phyloP scores from a whole-genome alignment of 2,113 vertebrate species.

The Pteropus alecto region DNA sequence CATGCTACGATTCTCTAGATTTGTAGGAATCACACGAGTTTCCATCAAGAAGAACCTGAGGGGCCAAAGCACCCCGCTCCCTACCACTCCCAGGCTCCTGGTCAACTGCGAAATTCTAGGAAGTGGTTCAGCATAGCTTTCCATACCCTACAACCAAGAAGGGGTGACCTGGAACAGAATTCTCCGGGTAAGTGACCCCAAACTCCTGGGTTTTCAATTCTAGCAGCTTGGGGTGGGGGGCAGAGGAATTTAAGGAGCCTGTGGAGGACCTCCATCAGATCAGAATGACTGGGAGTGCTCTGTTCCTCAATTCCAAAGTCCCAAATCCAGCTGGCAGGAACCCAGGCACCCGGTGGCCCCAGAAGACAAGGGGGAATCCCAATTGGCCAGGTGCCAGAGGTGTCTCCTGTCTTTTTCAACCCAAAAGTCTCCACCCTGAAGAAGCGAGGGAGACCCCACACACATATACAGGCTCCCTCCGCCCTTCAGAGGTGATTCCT shows the following conservation, averaged over 20 bases:
- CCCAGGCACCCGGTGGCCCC: conserved; percentile 59
- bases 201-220: background rate
- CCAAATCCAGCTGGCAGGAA: conserved; percentile 54
- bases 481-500: conserved; percentile 70
- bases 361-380: conserved; percentile 73
- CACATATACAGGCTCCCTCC: conserved; percentile 18
- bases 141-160: background rate
- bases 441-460: conserved; percentile 24
- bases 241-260: background rate
- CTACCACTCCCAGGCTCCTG: background rate
- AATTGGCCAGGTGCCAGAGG: conserved; percentile 53
- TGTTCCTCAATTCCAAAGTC: conserved; percentile 1
- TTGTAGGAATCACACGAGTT: background rate
- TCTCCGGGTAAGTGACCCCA: background rate
- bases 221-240: background rate
- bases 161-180: background rate
- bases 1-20: background rate
- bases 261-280: background rate
- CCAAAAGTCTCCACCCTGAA: conserved; percentile 2
- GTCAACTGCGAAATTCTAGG: conserved; percentile 1
- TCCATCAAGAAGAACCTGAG: background rate
- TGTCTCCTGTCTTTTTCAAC: conserved; percentile 21
- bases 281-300: background rate
- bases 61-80: background rate
- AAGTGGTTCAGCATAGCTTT: background rate